Percentiles rank a stretch among this genome's conserved stretches.
Conservation (phyloP, 2,888 invertebrate species). For the Apeira syringaria region DNA sequence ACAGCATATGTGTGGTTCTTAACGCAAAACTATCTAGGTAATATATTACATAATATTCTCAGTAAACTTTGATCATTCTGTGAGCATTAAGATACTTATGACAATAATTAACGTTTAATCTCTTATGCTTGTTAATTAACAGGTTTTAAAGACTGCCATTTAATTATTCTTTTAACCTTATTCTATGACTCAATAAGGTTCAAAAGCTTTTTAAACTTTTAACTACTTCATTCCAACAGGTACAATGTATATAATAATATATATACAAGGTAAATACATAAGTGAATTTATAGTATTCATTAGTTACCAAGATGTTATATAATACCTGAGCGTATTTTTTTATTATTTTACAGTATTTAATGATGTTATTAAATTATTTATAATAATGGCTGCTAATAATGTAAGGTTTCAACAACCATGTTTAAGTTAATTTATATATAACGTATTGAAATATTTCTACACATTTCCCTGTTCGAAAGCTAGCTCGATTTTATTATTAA, state of each 20-base stretch:
- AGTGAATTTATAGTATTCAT: conserved; percentile 51
- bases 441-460: too few relatives aligned
- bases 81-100: conserved; percentile 8
- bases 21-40: background rate
- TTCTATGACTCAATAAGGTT: conserved; percentile 4
- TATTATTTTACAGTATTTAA: conserved; percentile 24
- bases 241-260: conserved; percentile 39
- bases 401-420: too few relatives aligned
- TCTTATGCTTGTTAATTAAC: conserved; percentile 14
- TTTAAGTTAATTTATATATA: too few relatives aligned
- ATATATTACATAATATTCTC: conserved; percentile 3
- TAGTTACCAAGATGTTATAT: conserved; percentile 51
- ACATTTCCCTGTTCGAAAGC: too few relatives aligned
- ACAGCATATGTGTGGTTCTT: conserved; percentile 3
- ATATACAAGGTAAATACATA: too few relatives aligned
- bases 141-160: conserved; percentile 15
- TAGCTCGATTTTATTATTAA: too few relatives aligned
- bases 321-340: conserved; percentile 30
- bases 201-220: conserved; percentile 9
- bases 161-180: conserved; percentile 10
- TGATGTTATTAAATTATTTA: conserved; percentile 26
- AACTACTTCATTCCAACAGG: conserved; percentile 37
- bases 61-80: background rate
- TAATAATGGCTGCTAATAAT: conserved; percentile 25
- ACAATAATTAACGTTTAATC: conserved; percentile 18